Conservation (phyloP, 2,113 vertebrate genomes). For the Amphiprion percula region DNA sequence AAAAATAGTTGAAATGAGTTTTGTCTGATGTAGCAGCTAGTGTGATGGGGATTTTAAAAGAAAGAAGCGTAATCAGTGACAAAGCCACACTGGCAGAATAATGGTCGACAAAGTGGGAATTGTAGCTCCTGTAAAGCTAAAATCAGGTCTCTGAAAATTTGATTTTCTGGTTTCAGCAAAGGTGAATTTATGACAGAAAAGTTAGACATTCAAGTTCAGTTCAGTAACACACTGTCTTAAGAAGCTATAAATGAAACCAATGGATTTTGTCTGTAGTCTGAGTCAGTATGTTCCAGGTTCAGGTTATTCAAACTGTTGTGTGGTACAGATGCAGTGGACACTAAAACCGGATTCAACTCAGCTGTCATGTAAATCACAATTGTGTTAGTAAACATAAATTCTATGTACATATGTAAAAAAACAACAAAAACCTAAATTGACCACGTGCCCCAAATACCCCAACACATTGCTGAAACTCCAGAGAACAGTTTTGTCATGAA, state of each 20-base stretch:
- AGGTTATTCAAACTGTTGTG: constrained; percentile 35
- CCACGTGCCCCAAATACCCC: constrained; percentile 15
- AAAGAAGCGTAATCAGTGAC: constrained; percentile 14
- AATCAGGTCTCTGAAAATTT: constrained; percentile 8
- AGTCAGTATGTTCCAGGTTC: constrained; percentile 3
- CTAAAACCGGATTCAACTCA: constrained; percentile 37
- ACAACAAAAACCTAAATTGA: constrained; percentile 20
- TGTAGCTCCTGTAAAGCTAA: not conserved
- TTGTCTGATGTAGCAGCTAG: constrained; percentile 61
- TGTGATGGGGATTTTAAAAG: constrained; percentile 12
- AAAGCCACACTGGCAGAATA: constrained; percentile 4
- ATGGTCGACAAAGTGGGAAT: not conserved
- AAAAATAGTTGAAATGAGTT: constrained; percentile 75
- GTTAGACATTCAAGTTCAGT: constrained; percentile 47
- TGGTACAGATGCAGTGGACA: not conserved
- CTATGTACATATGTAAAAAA: constrained; percentile 65
- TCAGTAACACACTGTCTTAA: constrained; percentile 23
- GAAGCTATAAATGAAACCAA: constrained; percentile 40
- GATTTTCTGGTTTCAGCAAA: constrained; percentile 40
- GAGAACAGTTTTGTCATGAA: constrained; percentile 11
- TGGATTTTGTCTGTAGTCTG: constrained; percentile 34
- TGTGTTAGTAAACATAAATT: constrained; percentile 65
- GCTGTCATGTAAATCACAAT: constrained; percentile 44
- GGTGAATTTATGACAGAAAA: constrained; percentile 26
- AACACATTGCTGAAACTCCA: constrained; percentile 47